These are phyloP conservation scores for Clarias gariepinus DNA, from an alignment of 2,113 vertebrate species.

Conservation along the genomic window DNA sequence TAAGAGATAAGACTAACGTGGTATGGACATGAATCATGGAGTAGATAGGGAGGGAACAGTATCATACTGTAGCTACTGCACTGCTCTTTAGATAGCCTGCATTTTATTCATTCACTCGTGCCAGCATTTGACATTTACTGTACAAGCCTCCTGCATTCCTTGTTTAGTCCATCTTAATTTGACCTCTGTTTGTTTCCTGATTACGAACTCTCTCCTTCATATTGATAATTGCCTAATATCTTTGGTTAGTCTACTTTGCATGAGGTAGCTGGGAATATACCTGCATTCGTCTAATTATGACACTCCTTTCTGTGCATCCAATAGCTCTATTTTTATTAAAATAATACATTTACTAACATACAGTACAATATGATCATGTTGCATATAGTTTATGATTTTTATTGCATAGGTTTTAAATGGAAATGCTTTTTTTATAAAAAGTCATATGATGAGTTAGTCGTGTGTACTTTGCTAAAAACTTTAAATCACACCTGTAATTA, in stretches of 20 bases:
- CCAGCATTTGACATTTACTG: neutral
- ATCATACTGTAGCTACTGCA: neutral
- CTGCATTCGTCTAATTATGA: neutral
- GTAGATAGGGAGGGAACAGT: neutral
- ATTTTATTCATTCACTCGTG: neutral
- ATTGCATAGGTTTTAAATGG: too few relatives aligned
- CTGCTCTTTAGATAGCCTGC: neutral
- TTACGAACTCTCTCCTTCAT: neutral
- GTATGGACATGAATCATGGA: neutral
- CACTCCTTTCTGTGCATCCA: neutral
- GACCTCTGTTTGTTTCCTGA: neutral
- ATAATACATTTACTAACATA: neutral
- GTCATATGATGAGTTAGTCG: neutral
- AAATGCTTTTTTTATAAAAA: neutral
- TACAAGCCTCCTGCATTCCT: neutral
- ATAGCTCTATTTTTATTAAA: neutral
- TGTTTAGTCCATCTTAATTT: neutral
- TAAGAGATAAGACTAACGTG: neutral
- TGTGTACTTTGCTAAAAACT: neutral
- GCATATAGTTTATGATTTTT: too few relatives aligned
- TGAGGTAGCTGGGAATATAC: neutral
- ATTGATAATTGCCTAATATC: neutral
- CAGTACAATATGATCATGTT: neutral
- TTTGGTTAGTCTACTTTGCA: neutral
- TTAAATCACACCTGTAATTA: neutral